Evolutionary conservation across 2,888 invertebrate genomes (phyloP).

Genomic region (Linnaemya tessellans): DNA sequence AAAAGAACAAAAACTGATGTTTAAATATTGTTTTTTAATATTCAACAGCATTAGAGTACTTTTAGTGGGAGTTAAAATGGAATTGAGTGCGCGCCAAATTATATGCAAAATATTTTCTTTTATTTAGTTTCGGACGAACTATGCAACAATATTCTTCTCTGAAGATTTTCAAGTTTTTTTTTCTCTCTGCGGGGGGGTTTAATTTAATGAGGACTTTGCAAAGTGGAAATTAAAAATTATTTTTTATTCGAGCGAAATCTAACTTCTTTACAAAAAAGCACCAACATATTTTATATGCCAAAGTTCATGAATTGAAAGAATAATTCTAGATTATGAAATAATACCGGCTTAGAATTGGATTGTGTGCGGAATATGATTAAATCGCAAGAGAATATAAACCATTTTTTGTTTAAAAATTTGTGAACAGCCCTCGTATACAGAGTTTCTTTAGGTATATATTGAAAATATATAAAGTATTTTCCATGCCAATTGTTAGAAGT

Average conservation of each 20-base stretch:
- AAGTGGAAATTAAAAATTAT: neutral
- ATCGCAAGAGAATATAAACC: too few relatives aligned
- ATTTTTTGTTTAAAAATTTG: too few relatives aligned
- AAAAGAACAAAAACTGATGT: conserved; percentile 15
- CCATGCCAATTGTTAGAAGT: too few relatives aligned
- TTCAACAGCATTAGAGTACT: conserved; percentile 37
- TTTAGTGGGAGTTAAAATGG: conserved; percentile 9
- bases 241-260: neutral
- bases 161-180: neutral
- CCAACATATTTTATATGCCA: too few relatives aligned
- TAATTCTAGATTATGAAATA: too few relatives aligned
- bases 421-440: too few relatives aligned
- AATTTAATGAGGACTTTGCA: neutral
- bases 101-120: conserved; percentile 58
- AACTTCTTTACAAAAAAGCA: too few relatives aligned
- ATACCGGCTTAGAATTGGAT: too few relatives aligned
- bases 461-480: too few relatives aligned
- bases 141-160: conserved; percentile 1
- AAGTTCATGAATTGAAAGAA: too few relatives aligned
- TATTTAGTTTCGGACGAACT: conserved; percentile 9
- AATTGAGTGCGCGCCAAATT: conserved; percentile 52
- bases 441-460: too few relatives aligned
- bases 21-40: conserved; percentile 61
- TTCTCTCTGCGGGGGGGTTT: neutral
- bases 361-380: too few relatives aligned